Evolutionary conservation across 2,797 vertebrate genomes (phyloP).

Genomic region (Lindbergichthys nudifrons): DNA sequence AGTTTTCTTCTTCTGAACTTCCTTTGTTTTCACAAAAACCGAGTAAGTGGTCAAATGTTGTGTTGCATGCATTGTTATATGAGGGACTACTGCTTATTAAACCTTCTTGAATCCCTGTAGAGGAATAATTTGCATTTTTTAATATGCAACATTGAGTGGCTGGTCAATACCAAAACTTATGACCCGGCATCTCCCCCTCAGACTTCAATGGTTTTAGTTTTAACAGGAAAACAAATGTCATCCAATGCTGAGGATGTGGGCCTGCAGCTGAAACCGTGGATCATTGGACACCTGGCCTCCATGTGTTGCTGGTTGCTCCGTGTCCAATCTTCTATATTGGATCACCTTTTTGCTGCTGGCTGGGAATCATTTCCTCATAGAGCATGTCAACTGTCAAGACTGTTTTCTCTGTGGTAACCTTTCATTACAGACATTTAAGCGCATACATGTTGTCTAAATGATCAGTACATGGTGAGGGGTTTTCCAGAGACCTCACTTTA

Average conservation of each 20-base stretch:
- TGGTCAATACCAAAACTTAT: background rate
- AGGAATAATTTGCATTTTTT: background rate
- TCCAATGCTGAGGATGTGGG: background rate
- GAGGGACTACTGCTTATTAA: background rate
- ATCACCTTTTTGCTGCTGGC: slow-evolving; percentile 3
- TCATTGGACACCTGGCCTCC: slow-evolving; percentile 46
- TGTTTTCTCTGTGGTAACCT: background rate
- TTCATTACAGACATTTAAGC: slow-evolving; percentile 16
- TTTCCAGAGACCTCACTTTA: slow-evolving; percentile 4
- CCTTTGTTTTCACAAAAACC: too few relatives aligned
- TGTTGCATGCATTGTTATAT: too few relatives aligned
- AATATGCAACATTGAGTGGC: background rate
- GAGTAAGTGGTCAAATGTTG: too few relatives aligned
- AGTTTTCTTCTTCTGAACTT: too few relatives aligned
- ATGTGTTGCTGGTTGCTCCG: slow-evolving; percentile 16
- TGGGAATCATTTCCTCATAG: slow-evolving; percentile 38
- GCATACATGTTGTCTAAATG: background rate
- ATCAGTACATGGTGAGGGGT: slow-evolving; percentile 1
- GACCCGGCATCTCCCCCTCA: background rate
- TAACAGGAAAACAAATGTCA: slow-evolving; percentile 5
- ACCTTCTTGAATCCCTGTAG: slow-evolving; percentile 1
- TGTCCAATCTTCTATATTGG: slow-evolving; percentile 9
- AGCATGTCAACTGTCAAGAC: slow-evolving; percentile 27
- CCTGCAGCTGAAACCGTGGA: slow-evolving; percentile 25
- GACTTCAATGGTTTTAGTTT: slow-evolving; percentile 1